Conservation (phyloP, 2,113 vertebrate species). For the Mesitornis unicolor region DNA sequence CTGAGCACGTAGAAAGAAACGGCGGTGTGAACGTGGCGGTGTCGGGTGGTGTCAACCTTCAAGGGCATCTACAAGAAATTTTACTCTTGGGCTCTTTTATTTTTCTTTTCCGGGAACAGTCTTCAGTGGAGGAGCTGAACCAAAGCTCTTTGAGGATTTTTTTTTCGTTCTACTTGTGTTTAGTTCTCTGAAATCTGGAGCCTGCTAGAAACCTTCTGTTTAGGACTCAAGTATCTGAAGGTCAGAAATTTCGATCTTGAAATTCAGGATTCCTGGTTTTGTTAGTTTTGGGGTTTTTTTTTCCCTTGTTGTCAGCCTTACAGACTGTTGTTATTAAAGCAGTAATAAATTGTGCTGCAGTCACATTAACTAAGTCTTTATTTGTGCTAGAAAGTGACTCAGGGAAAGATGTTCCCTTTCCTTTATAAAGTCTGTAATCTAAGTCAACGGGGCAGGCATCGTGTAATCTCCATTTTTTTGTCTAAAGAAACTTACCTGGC, state of each 20-base stretch:
- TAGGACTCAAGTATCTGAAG: not conserved
- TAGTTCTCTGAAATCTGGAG: not conserved
- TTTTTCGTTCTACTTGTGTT: fast-evolving
- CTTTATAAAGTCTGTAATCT: not conserved
- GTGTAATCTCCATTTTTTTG: not conserved
- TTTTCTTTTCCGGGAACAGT: not conserved
- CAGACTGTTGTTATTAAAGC: not conserved
- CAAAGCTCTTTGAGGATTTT: not conserved
- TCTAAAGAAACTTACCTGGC: not conserved
- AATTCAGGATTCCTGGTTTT: not conserved
- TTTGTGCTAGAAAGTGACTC: not conserved
- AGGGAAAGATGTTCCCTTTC: not conserved
- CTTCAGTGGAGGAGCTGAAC: not conserved
- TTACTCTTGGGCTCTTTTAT: not conserved
- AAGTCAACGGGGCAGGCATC: not conserved
- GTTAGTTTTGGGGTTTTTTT: not conserved
- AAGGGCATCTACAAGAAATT: not conserved
- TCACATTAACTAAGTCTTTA: not conserved
- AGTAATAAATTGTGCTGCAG: not conserved
- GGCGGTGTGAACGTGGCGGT: fast-evolving
- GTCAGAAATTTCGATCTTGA: not conserved
- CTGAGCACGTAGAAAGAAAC: not conserved
- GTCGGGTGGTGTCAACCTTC: not conserved
- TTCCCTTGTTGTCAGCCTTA: not conserved
- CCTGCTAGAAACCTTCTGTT: not conserved